Conservation (phyloP, 2,888 invertebrate species). For the Allolobophora icterica region DNA sequence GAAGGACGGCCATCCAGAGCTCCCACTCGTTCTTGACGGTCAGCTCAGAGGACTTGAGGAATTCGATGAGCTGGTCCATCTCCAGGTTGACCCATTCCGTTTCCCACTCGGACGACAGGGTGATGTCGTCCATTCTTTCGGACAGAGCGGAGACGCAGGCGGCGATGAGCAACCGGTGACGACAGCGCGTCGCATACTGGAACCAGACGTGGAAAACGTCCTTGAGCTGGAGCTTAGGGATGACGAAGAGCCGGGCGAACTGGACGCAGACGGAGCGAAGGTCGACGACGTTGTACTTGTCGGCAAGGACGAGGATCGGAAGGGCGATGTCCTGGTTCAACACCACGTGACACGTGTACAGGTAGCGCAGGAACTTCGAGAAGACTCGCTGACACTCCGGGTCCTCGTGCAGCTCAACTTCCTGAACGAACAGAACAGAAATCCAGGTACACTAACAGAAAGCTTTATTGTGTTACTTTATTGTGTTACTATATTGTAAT, state of each 20-base stretch:
- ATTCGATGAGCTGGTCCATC: constrained; percentile 76
- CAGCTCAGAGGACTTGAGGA: constrained; percentile 79
- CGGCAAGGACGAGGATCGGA: constrained; percentile 85
- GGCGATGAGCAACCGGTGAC: constrained; percentile 63
- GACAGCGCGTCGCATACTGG: constrained; percentile 85
- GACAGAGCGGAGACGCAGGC: constrained; percentile 58
- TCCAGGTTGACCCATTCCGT: constrained; percentile 78
- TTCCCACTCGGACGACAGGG: constrained; percentile 48
- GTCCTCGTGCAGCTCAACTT: constrained; percentile 43
- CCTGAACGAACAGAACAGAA: constrained; percentile 13
- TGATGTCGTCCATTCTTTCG: constrained; percentile 54
- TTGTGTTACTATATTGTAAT: too few relatives aligned
- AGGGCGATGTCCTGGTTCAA: constrained; percentile 84
- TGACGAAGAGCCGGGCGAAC: constrained; percentile 86
- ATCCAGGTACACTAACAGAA: background rate
- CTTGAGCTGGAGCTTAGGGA: constrained; percentile 81
- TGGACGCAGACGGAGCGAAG: constrained; percentile 81
- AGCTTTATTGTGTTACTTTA: too few relatives aligned
- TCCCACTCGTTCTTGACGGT: constrained; percentile 87
- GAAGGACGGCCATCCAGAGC: constrained; percentile 77
- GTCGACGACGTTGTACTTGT: constrained; percentile 93
- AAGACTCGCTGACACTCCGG: constrained; percentile 46
- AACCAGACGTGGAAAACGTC: constrained; percentile 84
- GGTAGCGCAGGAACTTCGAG: constrained; percentile 63
- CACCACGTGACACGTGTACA: constrained; percentile 88